A percentile compares a stretch with the other conserved stretches of the same genome.
Conservation (phyloP, 2,888 invertebrate genomes). For the Chirona hameri region DNA sequence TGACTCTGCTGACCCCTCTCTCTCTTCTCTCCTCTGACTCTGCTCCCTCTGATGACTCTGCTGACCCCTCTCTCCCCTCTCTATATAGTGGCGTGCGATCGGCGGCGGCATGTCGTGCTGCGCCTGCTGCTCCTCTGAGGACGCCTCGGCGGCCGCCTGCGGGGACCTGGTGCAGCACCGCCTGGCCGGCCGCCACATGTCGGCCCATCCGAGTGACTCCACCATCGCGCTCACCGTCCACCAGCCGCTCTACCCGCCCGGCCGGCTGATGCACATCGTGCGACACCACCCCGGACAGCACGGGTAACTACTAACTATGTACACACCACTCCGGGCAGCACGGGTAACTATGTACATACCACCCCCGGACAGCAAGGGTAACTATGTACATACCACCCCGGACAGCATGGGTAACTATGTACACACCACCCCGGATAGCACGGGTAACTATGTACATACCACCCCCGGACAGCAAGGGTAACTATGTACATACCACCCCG, state of each 20-base stretch:
- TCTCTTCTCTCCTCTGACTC: too few species aligned
- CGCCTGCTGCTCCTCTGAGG: background rate
- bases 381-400: too few species aligned
- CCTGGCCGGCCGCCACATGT: background rate
- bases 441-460: too few species aligned
- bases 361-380: too few species aligned
- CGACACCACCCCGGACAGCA: slow-evolving; percentile 72
- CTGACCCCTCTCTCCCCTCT: background rate
- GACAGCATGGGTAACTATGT: too few species aligned
- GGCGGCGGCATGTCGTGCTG: background rate
- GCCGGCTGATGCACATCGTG: slow-evolving; percentile 79
- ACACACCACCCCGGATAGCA: too few species aligned
- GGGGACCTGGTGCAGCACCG: background rate
- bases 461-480: too few species aligned
- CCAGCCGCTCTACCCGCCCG: slow-evolving; percentile 78
- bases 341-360: too few species aligned
- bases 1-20: too few species aligned
- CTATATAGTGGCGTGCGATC: background rate
- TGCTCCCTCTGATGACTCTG: background rate
- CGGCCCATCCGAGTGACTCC: slow-evolving; percentile 44
- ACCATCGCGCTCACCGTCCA: slow-evolving; percentile 75
- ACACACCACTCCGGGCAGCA: too few species aligned
- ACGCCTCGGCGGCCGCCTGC: background rate
- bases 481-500: too few species aligned
- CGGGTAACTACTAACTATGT: slow-evolving; percentile 52